phyloP scores from a whole-genome alignment of 1,140 invertebrate species.

The Lysiphlebus fabarum region DNA sequence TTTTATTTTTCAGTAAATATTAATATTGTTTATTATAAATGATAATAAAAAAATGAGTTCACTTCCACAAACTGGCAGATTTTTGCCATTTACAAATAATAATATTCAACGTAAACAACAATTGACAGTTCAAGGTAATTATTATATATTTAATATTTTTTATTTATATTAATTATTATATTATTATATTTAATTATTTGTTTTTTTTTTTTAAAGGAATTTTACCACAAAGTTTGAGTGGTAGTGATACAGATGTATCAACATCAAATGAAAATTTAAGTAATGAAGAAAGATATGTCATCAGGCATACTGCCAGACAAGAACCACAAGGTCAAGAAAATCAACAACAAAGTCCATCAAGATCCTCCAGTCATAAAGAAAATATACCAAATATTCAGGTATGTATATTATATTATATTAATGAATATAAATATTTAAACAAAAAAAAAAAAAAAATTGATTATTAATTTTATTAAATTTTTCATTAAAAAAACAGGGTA shows the following conservation, averaged over 20 bases:
- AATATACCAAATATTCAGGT: slow-evolving; percentile 56
- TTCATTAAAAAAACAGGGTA: slow-evolving; percentile 54
- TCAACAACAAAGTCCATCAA: slow-evolving; percentile 57
- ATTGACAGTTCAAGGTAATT: slow-evolving; percentile 48
- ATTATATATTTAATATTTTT: neutral
- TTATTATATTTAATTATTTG: neutral
- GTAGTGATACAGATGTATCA: slow-evolving; percentile 86
- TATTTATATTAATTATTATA: slow-evolving; percentile 9
- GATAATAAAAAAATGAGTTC: slow-evolving; percentile 49
- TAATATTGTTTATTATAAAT: too few relatives aligned
- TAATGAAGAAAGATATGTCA: slow-evolving; percentile 78
- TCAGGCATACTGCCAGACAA: slow-evolving; percentile 77
- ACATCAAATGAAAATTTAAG: slow-evolving; percentile 88
- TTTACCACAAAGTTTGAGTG: slow-evolving; percentile 72
- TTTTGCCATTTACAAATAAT: slow-evolving; percentile 52
- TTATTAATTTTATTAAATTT: slow-evolving; percentile 7
- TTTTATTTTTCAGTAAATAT: too few relatives aligned
- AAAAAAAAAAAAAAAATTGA: neutral
- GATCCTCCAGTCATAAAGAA: slow-evolving; percentile 54
- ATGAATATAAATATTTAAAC: neutral
- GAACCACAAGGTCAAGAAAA: slow-evolving; percentile 91
- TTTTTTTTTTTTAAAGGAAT: slow-evolving; percentile 37
- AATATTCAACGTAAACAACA: slow-evolving; percentile 54
- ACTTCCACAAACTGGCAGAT: slow-evolving; percentile 54
- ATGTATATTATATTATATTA: too few relatives aligned